Evolutionary conservation across 2,888 invertebrate species (phyloP), one percentile per base, ranked within the genome.

Genomic region (Chirona hameri): DNA sequence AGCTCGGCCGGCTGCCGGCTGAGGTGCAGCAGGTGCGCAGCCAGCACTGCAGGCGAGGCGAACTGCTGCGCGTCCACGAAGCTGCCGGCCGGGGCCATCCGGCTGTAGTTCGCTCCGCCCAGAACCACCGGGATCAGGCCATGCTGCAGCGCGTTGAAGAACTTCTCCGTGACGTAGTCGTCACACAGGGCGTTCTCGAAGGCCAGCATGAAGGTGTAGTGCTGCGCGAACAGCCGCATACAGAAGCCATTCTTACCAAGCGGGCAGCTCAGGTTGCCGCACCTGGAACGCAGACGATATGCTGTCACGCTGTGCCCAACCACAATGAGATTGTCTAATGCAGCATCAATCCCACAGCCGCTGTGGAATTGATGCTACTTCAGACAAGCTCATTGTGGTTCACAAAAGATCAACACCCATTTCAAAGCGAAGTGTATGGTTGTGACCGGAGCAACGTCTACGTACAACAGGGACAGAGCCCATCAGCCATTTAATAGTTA

Each of bases 41-140:
- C 39, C 72, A 76, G 31, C 12, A 21, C 29, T 31, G 15, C 29
- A 1, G 72, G 88, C 88, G 55, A 88, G 86, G 12, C 85, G 84
- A 88, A 88, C 83, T 88, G 87, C 76, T 87, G 87, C 79, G 88
- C 88, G 84, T 88, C 87, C 57, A 89, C 88, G 85, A 84, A 88
- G 81, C 86, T 86, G 79, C 86, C 83, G 7, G 86, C 85, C 4
- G 88, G 88, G 0, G 87, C 86, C 9, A 87, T 85, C 69, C 83
- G 83, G 86, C 87, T 72, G 81, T 85, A 85, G 57, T 85, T 52
- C 0, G 83, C 85, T 7, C 85, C 85, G 18, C 85, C 85, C 18
- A 85, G 83, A 12, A 85, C 85, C 10, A 85, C 83, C 2, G 85
- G 85, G n/a, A 85, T 82, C 82, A 85, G 81, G 39, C 82, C 72